Percentiles rank a stretch among this genome's conserved stretches.
phyloP scores from a whole-genome alignment of 2,113 vertebrate genomes.

The Nothoprocta perdicaria region DNA sequence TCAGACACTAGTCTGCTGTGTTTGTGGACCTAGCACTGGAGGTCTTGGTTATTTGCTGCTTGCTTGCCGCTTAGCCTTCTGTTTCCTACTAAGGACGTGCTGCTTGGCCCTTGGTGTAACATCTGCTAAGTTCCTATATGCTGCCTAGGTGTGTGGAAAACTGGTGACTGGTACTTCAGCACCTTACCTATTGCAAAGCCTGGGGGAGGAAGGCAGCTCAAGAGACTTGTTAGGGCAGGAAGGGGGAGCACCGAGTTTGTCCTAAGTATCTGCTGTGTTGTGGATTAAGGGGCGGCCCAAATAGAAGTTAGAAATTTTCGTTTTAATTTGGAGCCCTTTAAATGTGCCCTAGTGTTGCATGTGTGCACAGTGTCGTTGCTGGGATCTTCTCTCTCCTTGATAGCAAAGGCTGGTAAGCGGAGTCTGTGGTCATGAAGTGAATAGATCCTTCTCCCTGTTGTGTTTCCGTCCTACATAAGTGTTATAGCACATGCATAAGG shows the following conservation, averaged over 20 bases:
- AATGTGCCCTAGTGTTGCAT: neutral
- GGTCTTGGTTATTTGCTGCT: neutral
- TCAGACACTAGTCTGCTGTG: neutral
- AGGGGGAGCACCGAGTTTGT: neutral
- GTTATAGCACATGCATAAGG: neutral
- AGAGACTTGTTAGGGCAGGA: accelerated
- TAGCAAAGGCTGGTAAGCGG: neutral
- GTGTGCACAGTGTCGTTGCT: neutral
- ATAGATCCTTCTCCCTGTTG: neutral
- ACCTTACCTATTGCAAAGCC: neutral
- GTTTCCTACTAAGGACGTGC: neutral
- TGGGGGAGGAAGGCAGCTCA: neutral
- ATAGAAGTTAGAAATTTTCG: neutral
- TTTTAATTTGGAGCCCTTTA: neutral
- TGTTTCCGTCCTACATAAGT: neutral
- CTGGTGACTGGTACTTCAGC: neutral
- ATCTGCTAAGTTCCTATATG: accelerated
- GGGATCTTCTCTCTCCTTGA: neutral
- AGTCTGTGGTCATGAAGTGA: neutral
- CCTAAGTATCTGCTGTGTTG: neutral
- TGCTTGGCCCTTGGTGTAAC: neutral
- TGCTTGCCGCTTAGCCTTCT: neutral
- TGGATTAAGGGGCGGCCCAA: neutral
- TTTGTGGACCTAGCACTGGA: neutral
- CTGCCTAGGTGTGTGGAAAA: neutral